These are phyloP conservation scores for Paraplagusia blochii DNA, from an alignment of 2,113 vertebrate genomes.

Conservation along the genomic window DNA sequence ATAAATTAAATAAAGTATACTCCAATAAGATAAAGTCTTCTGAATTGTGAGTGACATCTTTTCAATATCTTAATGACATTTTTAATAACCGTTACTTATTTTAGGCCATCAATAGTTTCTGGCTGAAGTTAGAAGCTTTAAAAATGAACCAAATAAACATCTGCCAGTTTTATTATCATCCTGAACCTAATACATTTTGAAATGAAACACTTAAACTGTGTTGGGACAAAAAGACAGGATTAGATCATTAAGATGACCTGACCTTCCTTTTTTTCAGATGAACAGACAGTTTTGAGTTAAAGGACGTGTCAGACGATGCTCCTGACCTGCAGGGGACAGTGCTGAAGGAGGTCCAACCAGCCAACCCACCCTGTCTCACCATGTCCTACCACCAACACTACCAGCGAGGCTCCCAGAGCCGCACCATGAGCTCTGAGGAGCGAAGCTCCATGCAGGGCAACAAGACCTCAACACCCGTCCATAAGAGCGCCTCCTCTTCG, in stretches of 20 bases:
- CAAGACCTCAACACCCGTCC: constrained; percentile 88
- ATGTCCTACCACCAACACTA: constrained; percentile 74
- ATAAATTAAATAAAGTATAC: background rate
- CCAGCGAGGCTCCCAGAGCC: constrained; percentile 67
- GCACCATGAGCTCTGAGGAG: constrained; percentile 91
- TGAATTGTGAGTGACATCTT: no score
- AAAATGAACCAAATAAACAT: constrained; percentile 15
- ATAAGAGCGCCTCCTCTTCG: constrained; percentile 92
- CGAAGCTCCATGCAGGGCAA: constrained; percentile 83
- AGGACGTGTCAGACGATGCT: constrained; percentile 58
- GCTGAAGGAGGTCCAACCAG: constrained; percentile 63
- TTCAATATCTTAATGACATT: no score
- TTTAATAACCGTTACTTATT: no score
- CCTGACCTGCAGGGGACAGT: constrained; percentile 34
- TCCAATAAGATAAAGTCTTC: no score
- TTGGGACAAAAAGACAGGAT: constrained; percentile 6
- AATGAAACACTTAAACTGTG: constrained; percentile 6
- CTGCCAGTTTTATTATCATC: constrained; percentile 7
- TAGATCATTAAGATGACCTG: constrained; percentile 11
- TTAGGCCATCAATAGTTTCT: no score
- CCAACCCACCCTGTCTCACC: constrained; percentile 28
- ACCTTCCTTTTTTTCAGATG: constrained; percentile 61
- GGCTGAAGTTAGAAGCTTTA: constrained; percentile 27
- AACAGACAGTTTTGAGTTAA: constrained; percentile 39
- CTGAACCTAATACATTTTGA: constrained; percentile 9